Base-by-base conservation (phyloP, 2,113 vertebrate genomes). In the Oncorhynchus kisutch region DNA sequence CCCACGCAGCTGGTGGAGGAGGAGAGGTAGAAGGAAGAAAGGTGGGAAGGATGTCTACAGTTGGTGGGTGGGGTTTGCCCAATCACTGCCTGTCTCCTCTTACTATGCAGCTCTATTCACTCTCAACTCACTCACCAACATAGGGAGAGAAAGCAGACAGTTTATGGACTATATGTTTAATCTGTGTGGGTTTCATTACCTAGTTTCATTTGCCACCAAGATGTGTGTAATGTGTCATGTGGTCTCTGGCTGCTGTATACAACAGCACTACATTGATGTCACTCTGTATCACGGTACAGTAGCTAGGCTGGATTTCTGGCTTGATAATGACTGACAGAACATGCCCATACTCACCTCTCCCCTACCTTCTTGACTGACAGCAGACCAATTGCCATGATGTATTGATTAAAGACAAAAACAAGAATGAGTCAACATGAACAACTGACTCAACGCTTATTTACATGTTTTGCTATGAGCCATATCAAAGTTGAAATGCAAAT, bases 271-370 rank as follows among this genome's bases (percentile, higher is more conserved):
- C 31, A 49, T 5, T 81, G 79, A 84, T 66, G 29, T 80, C 67
- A 90, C 54, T 20, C 24, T 22, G 39, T 48, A n/a, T 70, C 72
- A 73, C 22, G 9, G 18, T 5, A 62, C 51, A 45, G 39, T 45
- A 45, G 4, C 51, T 54, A 54, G 51, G 14, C 51, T 54, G 4
- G 51, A 54, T 1, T 16, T 54, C 51, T 54, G 59, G 18, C 59
- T 9, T 16, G 65, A 67, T 60, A 78, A 16, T 90, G 87, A 89
- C 80, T 84, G 51, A 54, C 51, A 54, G 51, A 85, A 89, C 87
- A 82, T 76, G 77, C 64, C 82, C 62, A 73, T 77, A 82, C 80
- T 84, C 79, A 88, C 69, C 76, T 73, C 45, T 79, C 79, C 78
- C 87, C 83, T 2, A 79, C 78, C 81, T 70, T 73, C 39, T 3